Conservation (phyloP, 2,888 invertebrate genomes). For the Anticlea derivata region DNA sequence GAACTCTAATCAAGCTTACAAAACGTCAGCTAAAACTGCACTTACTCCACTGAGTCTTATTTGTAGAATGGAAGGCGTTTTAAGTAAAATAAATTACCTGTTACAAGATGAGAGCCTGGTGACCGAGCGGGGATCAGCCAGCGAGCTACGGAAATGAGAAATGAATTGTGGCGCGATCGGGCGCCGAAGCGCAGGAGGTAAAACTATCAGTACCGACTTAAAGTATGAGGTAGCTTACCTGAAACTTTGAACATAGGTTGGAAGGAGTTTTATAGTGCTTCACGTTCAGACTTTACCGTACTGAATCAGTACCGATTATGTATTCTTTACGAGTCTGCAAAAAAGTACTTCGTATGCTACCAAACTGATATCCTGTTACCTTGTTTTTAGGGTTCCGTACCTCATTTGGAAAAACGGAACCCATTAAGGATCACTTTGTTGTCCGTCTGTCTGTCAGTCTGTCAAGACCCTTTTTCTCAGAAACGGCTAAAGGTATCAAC, state of each 20-base stretch:
- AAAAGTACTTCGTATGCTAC: no score
- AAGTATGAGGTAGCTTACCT: conserved; percentile 28
- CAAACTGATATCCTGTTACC: no score
- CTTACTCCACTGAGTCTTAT: conserved; percentile 50
- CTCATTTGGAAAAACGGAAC: no score
- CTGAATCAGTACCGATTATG: no score
- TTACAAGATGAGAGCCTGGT: conserved; percentile 58
- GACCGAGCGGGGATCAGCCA: conserved; percentile 55
- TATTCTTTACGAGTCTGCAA: no score
- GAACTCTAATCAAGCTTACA: conserved; percentile 47
- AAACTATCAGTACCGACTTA: conserved; percentile 43
- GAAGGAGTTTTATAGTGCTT: not conserved
- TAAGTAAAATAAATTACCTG: conserved; percentile 67
- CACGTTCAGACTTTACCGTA: no score
- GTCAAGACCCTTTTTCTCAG: no score
- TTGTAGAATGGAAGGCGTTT: conserved; percentile 57
- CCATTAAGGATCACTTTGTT: no score
- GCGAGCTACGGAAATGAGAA: conserved; percentile 64
- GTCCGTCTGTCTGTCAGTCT: no score
- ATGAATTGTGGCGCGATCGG: conserved; percentile 59
- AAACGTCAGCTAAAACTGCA: conserved; percentile 48
- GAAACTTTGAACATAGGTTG: conserved; percentile 5
- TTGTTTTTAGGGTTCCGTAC: no score
- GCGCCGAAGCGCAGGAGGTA: conserved; percentile 35
- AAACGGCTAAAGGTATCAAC: no score